Percentiles rank a stretch among this genome's conserved stretches.
Conservation (phyloP, 2,888 invertebrate genomes). For the Agriopis leucophaearia region DNA sequence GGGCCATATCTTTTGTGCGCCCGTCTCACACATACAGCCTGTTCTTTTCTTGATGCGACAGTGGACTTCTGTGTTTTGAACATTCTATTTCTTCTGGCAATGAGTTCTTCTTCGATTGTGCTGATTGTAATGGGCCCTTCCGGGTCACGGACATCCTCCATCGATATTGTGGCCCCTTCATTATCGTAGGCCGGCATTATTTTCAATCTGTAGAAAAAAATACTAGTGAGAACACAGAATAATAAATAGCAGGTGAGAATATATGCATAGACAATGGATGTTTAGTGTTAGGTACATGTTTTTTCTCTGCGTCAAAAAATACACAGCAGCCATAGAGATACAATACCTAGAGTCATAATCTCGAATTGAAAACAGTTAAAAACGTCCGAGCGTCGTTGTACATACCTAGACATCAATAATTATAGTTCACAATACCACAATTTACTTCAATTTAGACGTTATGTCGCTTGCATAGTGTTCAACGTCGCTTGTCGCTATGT, state of each 20-base stretch:
- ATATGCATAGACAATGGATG: constrained; percentile 9
- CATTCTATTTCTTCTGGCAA: constrained; percentile 65
- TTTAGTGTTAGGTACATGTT: neutral
- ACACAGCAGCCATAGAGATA: too few species aligned
- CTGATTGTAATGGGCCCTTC: constrained; percentile 65
- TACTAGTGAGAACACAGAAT: neutral
- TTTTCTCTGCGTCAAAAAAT: neutral
- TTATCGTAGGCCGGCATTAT: constrained; percentile 83
- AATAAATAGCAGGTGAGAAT: too few species aligned
- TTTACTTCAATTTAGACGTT: too few species aligned
- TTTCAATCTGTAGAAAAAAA: constrained; percentile 10
- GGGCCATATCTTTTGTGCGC: constrained; percentile 95
- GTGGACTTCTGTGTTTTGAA: constrained; percentile 89
- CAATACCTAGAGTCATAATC: too few species aligned
- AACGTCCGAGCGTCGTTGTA: too few species aligned
- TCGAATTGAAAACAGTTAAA: too few species aligned
- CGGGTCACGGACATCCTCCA: constrained; percentile 74
- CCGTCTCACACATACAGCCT: constrained; percentile 94
- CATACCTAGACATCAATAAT: too few species aligned
- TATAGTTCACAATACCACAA: too few species aligned
- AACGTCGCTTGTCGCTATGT: too few species aligned
- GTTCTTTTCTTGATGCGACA: constrained; percentile 89
- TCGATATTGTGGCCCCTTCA: constrained; percentile 79
- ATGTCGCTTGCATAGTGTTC: too few species aligned
- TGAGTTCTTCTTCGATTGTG: constrained; percentile 70